These are phyloP conservation scores for Sarcophaga subvicina DNA, from an alignment of 2,888 invertebrate species.

Conservation along the genomic window DNA sequence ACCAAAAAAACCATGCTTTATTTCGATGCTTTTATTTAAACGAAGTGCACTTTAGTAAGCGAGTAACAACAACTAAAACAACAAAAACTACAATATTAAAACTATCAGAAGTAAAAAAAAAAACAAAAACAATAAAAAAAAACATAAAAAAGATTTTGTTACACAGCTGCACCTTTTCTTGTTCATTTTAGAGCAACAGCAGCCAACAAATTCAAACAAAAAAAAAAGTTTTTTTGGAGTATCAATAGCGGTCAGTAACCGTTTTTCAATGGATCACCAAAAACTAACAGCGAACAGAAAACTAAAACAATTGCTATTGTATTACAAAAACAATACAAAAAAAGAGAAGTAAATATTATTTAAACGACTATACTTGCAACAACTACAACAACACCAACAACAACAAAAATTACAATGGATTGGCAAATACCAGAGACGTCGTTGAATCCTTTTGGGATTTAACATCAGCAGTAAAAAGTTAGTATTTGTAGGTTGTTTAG, in stretches of 20 bases:
- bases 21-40: constrained; percentile 54
- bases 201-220: constrained; percentile 5
- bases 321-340: not conserved
- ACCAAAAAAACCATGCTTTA: constrained; percentile 22
- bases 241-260: constrained; percentile 67
- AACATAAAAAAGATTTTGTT: constrained; percentile 54
- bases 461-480: no score
- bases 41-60: constrained; percentile 57
- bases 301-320: constrained; percentile 65
- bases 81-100: not conserved
- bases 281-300: constrained; percentile 21
- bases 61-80: constrained; percentile 9
- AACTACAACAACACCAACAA: not conserved
- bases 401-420: no score
- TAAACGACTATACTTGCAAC: constrained; percentile 22
- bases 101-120: constrained; percentile 3
- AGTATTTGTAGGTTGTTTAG: no score
- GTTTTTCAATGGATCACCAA: constrained; percentile 65
- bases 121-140: not conserved
- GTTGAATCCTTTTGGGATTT: no score
- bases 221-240: constrained; percentile 31
- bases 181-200: constrained; percentile 54
- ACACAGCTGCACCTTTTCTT: constrained; percentile 68
- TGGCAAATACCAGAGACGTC: no score
- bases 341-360: constrained; percentile 60